phyloP scores from a whole-genome alignment of 2,113 vertebrate genomes.

The Stigmatopora nigra region DNA sequence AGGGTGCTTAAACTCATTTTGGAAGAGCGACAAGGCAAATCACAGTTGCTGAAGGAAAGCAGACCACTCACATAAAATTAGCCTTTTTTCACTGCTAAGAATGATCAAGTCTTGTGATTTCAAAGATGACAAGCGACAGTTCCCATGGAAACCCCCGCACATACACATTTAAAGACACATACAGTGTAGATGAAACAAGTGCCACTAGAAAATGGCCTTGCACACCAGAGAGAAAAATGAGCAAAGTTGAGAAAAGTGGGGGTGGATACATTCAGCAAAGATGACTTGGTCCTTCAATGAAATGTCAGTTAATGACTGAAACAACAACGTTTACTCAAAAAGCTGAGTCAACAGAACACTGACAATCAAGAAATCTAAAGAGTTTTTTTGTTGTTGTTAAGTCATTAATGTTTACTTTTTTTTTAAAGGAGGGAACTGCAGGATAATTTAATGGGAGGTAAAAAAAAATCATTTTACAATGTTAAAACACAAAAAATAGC shows the following conservation, averaged over 20 bases:
- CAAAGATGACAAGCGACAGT: constrained; percentile 44
- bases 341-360: not conserved
- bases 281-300: not conserved
- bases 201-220: constrained; percentile 10
- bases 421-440: constrained; percentile 14
- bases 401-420: not conserved
- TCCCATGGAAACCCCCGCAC: constrained; percentile 52
- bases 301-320: constrained; percentile 6
- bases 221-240: constrained; percentile 1
- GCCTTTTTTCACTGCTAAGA: constrained; percentile 14
- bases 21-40: constrained; percentile 20
- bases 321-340: not conserved
- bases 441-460: constrained; percentile 3
- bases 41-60: constrained; percentile 26
- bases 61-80: constrained; percentile 32
- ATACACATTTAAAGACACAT: constrained; percentile 16
- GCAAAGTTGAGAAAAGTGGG: not conserved
- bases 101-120: constrained; percentile 29
- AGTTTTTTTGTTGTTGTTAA: not conserved
- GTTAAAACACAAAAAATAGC: not conserved
- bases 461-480: not conserved
- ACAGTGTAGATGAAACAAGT: constrained; percentile 19
- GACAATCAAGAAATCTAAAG: not conserved
- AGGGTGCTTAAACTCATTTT: not conserved
- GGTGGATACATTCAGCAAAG: not conserved